Evolutionary conservation across 1,140 invertebrate species (phyloP).

Genomic region (Calliphora vicina): DNA sequence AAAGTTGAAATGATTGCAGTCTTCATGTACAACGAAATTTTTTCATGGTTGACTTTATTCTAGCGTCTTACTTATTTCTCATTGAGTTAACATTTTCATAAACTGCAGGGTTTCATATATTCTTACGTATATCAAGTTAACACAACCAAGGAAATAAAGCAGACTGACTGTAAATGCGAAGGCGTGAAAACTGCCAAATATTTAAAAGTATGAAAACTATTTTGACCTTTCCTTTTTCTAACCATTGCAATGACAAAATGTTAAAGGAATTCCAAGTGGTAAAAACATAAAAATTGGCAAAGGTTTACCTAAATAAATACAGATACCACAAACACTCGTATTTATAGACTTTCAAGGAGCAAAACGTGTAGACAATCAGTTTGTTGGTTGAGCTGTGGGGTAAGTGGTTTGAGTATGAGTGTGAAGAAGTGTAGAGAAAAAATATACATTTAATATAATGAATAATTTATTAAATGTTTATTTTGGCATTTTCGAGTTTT

Average conservation of each 20-base stretch:
- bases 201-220: background rate
- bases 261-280: background rate
- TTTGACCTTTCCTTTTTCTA: background rate
- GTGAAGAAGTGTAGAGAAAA: background rate
- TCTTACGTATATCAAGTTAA: background rate
- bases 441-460: background rate
- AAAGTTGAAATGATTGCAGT: too few species aligned
- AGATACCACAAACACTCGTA: background rate
- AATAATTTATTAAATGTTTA: constrained; percentile 17
- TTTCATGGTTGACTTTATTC: too few species aligned
- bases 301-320: background rate
- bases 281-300: background rate
- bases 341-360: background rate
- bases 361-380: background rate
- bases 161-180: background rate
- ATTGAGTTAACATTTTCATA: too few species aligned
- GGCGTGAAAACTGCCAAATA: background rate
- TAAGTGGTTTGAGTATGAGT: too few species aligned
- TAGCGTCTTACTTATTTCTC: too few species aligned
- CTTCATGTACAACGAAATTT: too few species aligned
- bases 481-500: constrained; percentile 10
- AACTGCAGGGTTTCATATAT: background rate
- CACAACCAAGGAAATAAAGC: background rate
- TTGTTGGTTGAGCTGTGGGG: background rate
- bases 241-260: background rate